These are phyloP conservation scores for Enteromius afrohamiltoni DNA, from an alignment of 2,797 vertebrate genomes.

Conservation along the genomic window DNA sequence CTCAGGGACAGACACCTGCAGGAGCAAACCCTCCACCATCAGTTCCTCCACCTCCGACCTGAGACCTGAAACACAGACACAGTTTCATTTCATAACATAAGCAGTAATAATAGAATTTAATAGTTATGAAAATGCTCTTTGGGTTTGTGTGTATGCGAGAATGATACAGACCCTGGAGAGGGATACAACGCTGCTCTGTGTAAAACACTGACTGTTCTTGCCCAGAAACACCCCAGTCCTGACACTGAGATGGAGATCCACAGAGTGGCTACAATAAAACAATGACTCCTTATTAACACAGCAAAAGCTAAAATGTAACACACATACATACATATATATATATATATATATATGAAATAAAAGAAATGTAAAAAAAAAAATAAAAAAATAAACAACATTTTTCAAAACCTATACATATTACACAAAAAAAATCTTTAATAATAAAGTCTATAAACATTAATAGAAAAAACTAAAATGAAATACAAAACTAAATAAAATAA, in stretches of 20 bases:
- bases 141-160: neutral
- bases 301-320: no score
- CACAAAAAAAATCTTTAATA: no score
- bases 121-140: neutral
- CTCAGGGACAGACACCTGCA: conserved; percentile 93
- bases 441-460: neutral
- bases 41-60: conserved; percentile 89
- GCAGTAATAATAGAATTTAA: neutral
- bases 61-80: conserved; percentile 74
- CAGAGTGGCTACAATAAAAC: neutral
- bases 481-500: neutral
- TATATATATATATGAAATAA: no score
- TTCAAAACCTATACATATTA: no score
- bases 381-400: no score
- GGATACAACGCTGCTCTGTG: conserved; percentile 86
- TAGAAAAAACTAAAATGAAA: neutral
- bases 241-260: conserved; percentile 72
- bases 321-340: no score
- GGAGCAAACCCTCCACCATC: conserved; percentile 95
- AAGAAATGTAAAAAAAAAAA: no score
- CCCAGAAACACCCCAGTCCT: conserved; percentile 82
- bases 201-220: conserved; percentile 82
- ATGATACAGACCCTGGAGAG: conserved; percentile 81
- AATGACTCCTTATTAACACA: neutral
- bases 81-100: neutral